phyloP scores from a whole-genome alignment of 2,888 invertebrate species.

The Tribolium freemani region DNA sequence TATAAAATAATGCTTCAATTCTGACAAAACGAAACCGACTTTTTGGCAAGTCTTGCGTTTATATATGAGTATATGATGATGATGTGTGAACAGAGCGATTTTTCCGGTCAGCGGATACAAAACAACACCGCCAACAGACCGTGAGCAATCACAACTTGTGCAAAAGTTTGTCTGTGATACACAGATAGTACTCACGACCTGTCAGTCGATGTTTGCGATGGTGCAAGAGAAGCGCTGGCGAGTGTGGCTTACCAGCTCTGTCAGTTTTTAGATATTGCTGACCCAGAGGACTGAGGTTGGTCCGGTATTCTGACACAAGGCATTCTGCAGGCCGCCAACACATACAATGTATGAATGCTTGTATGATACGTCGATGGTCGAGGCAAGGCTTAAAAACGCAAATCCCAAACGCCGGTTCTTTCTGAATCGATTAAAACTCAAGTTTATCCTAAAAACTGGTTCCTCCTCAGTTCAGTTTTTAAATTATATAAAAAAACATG shows the following conservation, averaged over 20 bases:
- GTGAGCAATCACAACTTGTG: constrained; percentile 8
- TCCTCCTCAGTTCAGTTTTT: background rate
- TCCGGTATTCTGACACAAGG: constrained; percentile 82
- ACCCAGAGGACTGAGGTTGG: constrained; percentile 83
- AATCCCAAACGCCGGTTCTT: background rate
- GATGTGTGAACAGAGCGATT: constrained; percentile 49
- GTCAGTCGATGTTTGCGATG: background rate
- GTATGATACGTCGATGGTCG: constrained; percentile 8
- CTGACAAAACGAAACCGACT: too few relatives aligned
- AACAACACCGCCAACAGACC: constrained; percentile 49
- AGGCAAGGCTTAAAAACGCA: background rate
- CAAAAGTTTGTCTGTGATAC: background rate
- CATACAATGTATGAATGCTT: constrained; percentile 44
- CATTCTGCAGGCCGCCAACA: constrained; percentile 61
- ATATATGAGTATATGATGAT: constrained; percentile 35
- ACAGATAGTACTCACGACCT: background rate
- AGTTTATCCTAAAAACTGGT: background rate
- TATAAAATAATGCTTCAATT: too few relatives aligned
- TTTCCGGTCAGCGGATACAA: constrained; percentile 50
- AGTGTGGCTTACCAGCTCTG: constrained; percentile 80
- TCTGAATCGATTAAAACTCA: too few relatives aligned
- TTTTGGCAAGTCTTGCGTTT: too few relatives aligned
- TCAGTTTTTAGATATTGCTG: constrained; percentile 88
- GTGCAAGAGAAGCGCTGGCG: constrained; percentile 41
- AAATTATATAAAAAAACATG: too few relatives aligned